A percentile compares a stretch with the other conserved stretches of the same genome.
phyloP scores from a whole-genome alignment of 1,140 invertebrate genomes.

The Pteromalus puparum region DNA sequence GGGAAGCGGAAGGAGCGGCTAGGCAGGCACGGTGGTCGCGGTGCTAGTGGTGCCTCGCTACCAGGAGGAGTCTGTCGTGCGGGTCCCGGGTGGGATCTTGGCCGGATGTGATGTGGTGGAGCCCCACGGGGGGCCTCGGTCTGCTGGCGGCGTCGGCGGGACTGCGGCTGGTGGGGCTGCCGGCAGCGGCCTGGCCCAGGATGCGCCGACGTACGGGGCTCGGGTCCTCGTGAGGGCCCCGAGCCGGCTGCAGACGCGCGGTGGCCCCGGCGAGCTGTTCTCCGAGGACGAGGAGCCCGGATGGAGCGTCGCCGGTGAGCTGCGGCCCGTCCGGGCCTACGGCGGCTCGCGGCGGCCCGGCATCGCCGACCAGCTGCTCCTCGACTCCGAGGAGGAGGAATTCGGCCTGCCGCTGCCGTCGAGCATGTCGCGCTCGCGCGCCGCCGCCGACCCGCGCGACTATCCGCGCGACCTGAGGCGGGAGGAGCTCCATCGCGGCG shows the following conservation, averaged over 20 bases:
- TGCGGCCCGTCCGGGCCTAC: slow-evolving; percentile 53
- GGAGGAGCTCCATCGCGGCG: slow-evolving; percentile 45
- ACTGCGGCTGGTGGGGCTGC: slow-evolving; percentile 65
- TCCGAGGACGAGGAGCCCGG: slow-evolving; percentile 69
- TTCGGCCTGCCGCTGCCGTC: slow-evolving; percentile 49
- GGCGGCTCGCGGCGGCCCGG: slow-evolving; percentile 50
- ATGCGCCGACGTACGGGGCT: slow-evolving; percentile 44
- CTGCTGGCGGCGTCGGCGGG: slow-evolving; percentile 61
- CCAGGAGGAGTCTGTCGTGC: slow-evolving; percentile 63
- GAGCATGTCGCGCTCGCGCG: slow-evolving; percentile 3
- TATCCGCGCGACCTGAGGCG: background rate
- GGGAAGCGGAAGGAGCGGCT: background rate
- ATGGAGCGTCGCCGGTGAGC: slow-evolving; percentile 67
- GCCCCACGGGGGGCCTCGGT: slow-evolving; percentile 43
- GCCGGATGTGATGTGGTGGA: slow-evolving; percentile 69
- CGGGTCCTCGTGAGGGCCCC: slow-evolving; percentile 50
- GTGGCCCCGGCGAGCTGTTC: slow-evolving; percentile 62
- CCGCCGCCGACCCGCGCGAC: background rate
- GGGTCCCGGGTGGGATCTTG: slow-evolving; percentile 61
- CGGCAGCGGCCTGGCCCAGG: slow-evolving; percentile 55
- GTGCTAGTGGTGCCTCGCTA: slow-evolving; percentile 61
- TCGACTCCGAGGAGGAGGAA: slow-evolving; percentile 72
- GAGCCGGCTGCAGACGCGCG: slow-evolving; percentile 47
- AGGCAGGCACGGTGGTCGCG: slow-evolving; percentile 47
- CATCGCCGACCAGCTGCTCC: slow-evolving; percentile 70